Conservation (phyloP, 2,113 vertebrate genomes). For the Amphilophus citrinellus region DNA sequence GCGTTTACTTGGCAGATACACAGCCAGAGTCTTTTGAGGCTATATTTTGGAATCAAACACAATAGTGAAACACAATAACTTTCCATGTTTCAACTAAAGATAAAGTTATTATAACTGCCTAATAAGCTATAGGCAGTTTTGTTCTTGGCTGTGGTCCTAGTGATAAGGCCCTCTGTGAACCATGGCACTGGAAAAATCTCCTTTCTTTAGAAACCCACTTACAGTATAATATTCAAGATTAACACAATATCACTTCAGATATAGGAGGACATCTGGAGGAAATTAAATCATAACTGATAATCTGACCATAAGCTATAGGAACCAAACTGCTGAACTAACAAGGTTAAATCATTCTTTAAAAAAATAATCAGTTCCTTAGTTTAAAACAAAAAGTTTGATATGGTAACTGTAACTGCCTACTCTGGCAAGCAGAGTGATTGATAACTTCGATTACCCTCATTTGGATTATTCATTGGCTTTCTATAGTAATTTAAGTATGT, state of each 20-base stretch:
- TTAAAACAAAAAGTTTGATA: accelerated
- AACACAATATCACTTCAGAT: conserved; percentile 34
- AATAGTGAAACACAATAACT: conserved; percentile 25
- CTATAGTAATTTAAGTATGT: conserved; percentile 5
- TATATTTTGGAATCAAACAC: conserved; percentile 42
- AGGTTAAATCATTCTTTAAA: background rate
- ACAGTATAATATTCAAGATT: conserved; percentile 6
- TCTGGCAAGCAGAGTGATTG: conserved; percentile 11
- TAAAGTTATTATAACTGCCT: conserved; percentile 31
- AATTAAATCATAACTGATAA: conserved; percentile 37
- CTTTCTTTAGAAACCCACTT: conserved; percentile 9
- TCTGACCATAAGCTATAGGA: conserved; percentile 2
- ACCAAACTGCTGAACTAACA: conserved; percentile 17
- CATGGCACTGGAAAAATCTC: conserved; percentile 27
- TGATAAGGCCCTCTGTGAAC: conserved; percentile 1
- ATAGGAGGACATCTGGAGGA: conserved; percentile 9
- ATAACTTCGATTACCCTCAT: background rate
- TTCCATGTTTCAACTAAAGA: conserved; percentile 29
- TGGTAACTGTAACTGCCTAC: background rate
- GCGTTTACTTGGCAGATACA: conserved; percentile 41
- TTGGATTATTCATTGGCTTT: conserved; percentile 37
- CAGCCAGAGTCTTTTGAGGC: conserved; percentile 40
- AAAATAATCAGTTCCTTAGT: background rate
- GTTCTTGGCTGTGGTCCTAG: conserved; percentile 24
- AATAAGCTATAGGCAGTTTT: conserved; percentile 12